phyloP scores from a whole-genome alignment of 1,140 invertebrate species.

The Trachymyrmex septentrionalis region DNA sequence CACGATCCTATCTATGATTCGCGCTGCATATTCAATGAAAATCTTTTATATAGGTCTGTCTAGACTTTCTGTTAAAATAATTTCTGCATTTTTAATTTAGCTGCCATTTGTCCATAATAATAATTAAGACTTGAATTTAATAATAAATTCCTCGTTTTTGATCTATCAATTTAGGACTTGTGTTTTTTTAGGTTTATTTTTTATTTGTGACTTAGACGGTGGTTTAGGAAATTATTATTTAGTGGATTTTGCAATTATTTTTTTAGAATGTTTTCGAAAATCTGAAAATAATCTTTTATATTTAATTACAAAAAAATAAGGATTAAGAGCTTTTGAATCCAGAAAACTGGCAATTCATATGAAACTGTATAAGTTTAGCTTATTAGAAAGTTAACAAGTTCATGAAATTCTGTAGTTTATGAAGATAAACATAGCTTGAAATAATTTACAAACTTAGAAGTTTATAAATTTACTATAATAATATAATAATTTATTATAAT shows the following conservation, averaged over 20 bases:
- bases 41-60: neutral
- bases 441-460: neutral
- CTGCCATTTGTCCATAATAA: neutral
- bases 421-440: neutral
- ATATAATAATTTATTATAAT: neutral
- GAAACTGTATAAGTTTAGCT: neutral
- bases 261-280: constrained; percentile 8
- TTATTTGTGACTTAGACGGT: neutral
- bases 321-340: neutral
- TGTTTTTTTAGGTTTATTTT: neutral
- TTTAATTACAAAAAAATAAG: neutral
- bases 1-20: neutral
- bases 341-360: neutral
- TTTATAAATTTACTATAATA: constrained; percentile 3
- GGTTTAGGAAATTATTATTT: neutral
- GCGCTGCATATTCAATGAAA: neutral
- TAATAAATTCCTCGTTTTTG: neutral
- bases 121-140: neutral
- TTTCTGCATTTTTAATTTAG: constrained; percentile 42
- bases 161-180: neutral
- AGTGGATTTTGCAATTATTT: neutral
- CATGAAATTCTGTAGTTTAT: neutral
- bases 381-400: neutral
- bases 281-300: neutral
- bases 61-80: constrained; percentile 38